Evolutionary conservation across 2,113 vertebrate species (phyloP), one percentile per base, ranked within the genome.

Genomic region (Nesogale talazaci): DNA sequence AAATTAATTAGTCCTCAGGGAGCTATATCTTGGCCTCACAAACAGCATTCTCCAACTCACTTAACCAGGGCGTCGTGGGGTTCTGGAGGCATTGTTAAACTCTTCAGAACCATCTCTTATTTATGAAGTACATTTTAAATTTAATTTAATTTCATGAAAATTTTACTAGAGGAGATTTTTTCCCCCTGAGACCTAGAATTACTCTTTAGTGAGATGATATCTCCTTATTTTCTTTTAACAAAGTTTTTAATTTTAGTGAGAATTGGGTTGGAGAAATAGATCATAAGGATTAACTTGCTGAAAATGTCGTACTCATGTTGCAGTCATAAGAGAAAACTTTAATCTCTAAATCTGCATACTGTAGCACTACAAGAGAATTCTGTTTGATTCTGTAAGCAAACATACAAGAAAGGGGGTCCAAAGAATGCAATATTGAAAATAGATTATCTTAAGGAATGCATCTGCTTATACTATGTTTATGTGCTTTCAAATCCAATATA

Each of bases 191-290:
- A 89, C 40, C 40, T 3, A 88, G 81, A 97, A 94, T 93, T 94
- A 94, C 34, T 19, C 31, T 89, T 95, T 63, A 42, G 69, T 83
- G 91, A 95, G 69, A 25, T 92, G 57, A 92, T 91, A 95, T 89
- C 38, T 46, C 87, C 65, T 95, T 93, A 95, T 94, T 91, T 91
- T 75, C 29, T 94, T 91, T 93, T 96, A 96, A 97, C 83, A 95
- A 94, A 94, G n/a, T 84, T 96, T 91, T 95, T 88, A 86, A 87
- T 94, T 94, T 95, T 95, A 88, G 75, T 94, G 91, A 79, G 85
- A 97, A 89, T 84, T 90, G 91, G 94, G 88, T 88, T 88, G 72
- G 6, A n/a, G 19, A 20, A 84, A 83, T 83, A 93, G 94, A 95
- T 91, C 86, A 75, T 82, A 86, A 85, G 75, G 92, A 93, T 96